Conservation (phyloP, 1,140 invertebrate genomes). For the Ganaspis sp. region DNA sequence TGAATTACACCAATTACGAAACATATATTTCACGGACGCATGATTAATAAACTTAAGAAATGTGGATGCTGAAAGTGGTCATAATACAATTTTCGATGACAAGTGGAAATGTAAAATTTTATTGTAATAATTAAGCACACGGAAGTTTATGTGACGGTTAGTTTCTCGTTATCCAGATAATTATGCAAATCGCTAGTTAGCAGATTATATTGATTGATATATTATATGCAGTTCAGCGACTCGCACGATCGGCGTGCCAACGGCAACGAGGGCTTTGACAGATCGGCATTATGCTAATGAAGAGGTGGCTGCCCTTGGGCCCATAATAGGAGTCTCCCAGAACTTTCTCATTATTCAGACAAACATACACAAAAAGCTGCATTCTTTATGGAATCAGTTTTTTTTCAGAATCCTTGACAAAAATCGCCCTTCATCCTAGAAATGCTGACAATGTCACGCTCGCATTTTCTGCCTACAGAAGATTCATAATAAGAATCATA, state of each 20-base stretch:
- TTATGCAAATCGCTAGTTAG: not conserved
- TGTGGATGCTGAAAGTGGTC: not conserved
- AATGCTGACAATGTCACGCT: no score
- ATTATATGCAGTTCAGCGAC: conserved; percentile 25
- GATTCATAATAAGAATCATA: no score
- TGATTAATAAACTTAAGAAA: no score
- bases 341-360: conserved; percentile 7
- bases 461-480: no score
- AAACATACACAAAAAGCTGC: not conserved
- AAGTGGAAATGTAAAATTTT: not conserved
- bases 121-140: not conserved
- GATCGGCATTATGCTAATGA: conserved; percentile 48
- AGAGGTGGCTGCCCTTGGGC: not conserved
- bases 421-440: no score
- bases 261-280: conserved; percentile 31
- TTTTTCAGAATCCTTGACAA: no score
- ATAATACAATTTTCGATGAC: not conserved
- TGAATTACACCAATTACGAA: no score
- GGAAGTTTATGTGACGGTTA: conserved; percentile 5
- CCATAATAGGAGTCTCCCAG: not conserved
- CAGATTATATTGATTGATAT: conserved; percentile 28
- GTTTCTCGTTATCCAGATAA: conserved; percentile 19
- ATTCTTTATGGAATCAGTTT: no score
- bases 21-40: no score
- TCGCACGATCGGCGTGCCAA: conserved; percentile 6